These are phyloP conservation scores for Myocastor coypus DNA, from an alignment of 2,113 vertebrate genomes.

Conservation along the genomic window DNA sequence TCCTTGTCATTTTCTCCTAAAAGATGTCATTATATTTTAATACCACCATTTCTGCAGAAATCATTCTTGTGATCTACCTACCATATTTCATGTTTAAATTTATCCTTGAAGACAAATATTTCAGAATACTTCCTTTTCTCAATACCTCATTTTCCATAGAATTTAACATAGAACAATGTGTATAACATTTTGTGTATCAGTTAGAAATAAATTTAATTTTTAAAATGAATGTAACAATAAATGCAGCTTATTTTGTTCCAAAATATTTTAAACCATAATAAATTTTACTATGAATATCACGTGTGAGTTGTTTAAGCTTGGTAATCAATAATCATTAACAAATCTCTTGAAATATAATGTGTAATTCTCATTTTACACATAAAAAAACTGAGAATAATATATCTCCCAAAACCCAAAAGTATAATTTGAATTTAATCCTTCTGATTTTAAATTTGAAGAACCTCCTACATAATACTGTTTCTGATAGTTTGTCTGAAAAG, in stretches of 20 bases:
- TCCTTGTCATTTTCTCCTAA: background rate
- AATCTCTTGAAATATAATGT: background rate
- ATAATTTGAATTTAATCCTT: background rate
- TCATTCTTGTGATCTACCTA: background rate
- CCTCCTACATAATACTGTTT: background rate
- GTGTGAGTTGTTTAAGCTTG: background rate
- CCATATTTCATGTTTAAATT: background rate
- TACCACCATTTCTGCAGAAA: background rate
- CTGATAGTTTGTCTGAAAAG: background rate
- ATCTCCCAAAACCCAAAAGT: background rate
- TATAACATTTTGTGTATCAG: background rate
- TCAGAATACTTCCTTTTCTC: background rate
- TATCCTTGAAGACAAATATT: background rate
- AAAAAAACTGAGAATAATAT: background rate
- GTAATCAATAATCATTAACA: background rate
- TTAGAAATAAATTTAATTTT: background rate
- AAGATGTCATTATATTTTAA: background rate
- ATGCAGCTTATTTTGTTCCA: background rate
- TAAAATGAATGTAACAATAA: background rate
- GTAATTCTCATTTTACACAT: background rate
- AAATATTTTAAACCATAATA: background rate
- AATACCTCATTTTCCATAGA: background rate
- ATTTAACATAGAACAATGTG: background rate
- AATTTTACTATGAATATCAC: background rate
- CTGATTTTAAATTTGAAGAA: conserved; percentile 1